Evolutionary conservation across 2,888 invertebrate genomes (phyloP), one percentile per base, ranked within the genome.

Genomic region (Rhingia rostrata): DNA sequence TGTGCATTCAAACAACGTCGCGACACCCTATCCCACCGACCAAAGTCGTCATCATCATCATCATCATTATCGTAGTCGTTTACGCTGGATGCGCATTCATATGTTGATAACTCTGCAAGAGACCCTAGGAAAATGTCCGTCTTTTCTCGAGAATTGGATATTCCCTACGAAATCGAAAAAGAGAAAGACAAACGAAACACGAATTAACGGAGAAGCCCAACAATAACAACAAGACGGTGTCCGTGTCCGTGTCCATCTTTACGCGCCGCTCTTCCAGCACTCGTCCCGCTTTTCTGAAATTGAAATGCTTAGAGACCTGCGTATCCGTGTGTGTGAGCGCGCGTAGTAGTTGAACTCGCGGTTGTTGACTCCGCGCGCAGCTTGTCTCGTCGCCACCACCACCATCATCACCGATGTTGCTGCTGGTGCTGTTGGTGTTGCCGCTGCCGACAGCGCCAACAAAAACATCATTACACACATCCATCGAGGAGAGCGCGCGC

Each of bases 311-410:
- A 41, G 58, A 58, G 73, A 79, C 73, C 83, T 79, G 83, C 79
- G 79, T 78, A 78, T 67, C 82, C 72, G 78, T 73, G 72, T 77
- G 72, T 77, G 77, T 77, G 72, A 72, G 77, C 43, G 66, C 67
- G 79, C 66, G 73, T 83, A 56, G 63, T 79, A 81, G 79, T 83
- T 83, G 83, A 83, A 83, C 83, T 83, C 79, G 67, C 83, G 83
- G 83, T 83, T 83, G 83, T 83, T 83, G 83, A 83, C 83, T 83
- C 79, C 64, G 72, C 77, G 58, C 64, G 60, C 60, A 78, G 70
- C 54, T 79, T 79, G 83, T 73, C 73, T 83, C 53, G 67, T 56
- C 61, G 63, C 54, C 63, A 53, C 63, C 54, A 37, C 32, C 14
- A 32, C 22, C 22, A 22, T 2, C 22, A 22, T 22, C 22, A 22